These are phyloP conservation scores for Drosophila planitibia DNA, from an alignment of 2,888 invertebrate genomes.

Conservation along the genomic window DNA sequence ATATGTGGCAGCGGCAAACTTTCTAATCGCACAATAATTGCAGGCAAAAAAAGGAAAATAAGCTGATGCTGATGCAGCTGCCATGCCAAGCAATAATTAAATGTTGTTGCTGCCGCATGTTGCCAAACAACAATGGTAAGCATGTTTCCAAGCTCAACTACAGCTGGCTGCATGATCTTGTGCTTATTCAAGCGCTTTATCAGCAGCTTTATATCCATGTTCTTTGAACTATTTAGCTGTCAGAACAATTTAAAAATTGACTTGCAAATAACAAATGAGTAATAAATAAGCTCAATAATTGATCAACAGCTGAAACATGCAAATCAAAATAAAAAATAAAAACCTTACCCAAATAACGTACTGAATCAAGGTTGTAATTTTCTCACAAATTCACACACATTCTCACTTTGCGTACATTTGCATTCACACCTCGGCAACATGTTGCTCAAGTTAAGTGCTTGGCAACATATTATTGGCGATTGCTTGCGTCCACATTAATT, in stretches of 20 bases:
- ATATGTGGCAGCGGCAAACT: conserved; percentile 66
- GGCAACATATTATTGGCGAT: conserved; percentile 55
- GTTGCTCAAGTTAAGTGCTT: conserved; percentile 53
- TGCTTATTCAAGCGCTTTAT: neutral
- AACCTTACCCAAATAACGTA: neutral
- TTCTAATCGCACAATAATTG: conserved; percentile 83
- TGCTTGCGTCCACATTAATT: conserved; percentile 59
- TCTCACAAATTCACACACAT: conserved; percentile 11
- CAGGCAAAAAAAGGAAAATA: conserved; percentile 49
- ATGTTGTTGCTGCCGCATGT: conserved; percentile 43
- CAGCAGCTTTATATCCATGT: neutral
- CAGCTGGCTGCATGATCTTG: conserved; percentile 5
- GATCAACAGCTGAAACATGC: neutral
- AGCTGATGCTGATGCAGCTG: conserved; percentile 27
- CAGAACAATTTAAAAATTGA: neutral
- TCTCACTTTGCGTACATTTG: conserved; percentile 25
- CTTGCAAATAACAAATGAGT: neutral
- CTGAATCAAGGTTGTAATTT: conserved; percentile 1
- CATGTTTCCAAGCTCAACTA: conserved; percentile 32
- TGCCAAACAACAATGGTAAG: conserved; percentile 19
- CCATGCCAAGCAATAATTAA: conserved; percentile 57
- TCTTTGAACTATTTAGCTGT: neutral
- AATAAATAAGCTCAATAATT: no score
- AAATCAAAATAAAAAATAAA: neutral
- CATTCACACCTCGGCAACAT: conserved; percentile 61